Evolutionary conservation across 2,113 vertebrate species (phyloP), one percentile per base, ranked within the genome.

Genomic region (Thalassarche chlororhynchos): DNA sequence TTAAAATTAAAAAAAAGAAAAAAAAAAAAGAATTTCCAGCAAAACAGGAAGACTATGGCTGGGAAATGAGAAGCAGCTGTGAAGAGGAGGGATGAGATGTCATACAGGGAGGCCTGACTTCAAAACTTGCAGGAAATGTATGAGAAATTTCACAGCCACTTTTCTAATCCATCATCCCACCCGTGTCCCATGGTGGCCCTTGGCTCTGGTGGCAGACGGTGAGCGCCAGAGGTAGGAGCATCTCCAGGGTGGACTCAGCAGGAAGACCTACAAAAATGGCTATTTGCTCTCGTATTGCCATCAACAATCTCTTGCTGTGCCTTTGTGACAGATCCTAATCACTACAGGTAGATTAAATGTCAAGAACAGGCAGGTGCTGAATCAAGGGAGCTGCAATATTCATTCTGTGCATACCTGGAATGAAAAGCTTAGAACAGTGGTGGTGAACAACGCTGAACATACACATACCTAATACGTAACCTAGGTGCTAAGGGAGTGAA

Each of bases 31-130:
- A 32, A 51, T 25, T 47, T 80, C 54, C 69, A 93, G 88, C 36
- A 70, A 71, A 95, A 92, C 94, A 95, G 94, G 95, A 96, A 92
- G 38, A 8, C 15, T 12, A 24, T 19, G 74, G 78, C 49, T 92
- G 93, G 90, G 57, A 94, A 97, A 97, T 91, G 87, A 97, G 83
- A 86, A 97, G 93, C 97, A 98, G 97, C 97, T 97, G 96, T 71
- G 89, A 90, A 89, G 96, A 84, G 80, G 92, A 97, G 94, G 91
- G 82, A 87, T 62, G 91, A 74, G 93, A 74, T 91, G 74, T 72
- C 81, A 17, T 3, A 29, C n/a, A 19, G 71, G 68, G 95, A 81
- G 83, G 62, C 47, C 60, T 79, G 84, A 57, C 89, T 95, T 76
- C 93, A 26, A 58, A 91, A 52, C 78, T 84, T 68, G 90, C 94